These are phyloP conservation scores for Phoeniculus purpureus DNA, from an alignment of 2,797 vertebrate species.

Conservation along the genomic window DNA sequence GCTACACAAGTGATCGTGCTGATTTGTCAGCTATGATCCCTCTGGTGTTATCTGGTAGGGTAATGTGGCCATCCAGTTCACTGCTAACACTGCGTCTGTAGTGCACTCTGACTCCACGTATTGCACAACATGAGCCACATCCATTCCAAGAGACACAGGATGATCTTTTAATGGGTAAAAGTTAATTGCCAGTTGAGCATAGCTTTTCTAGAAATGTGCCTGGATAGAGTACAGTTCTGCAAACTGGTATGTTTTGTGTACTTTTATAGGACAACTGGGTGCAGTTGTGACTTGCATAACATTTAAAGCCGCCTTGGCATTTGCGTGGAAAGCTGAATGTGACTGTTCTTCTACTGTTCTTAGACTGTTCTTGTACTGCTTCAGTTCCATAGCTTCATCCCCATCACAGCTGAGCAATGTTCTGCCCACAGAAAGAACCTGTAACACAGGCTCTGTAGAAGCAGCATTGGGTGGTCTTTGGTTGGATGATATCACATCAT, in stretches of 20 bases:
- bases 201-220: background rate
- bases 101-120: background rate
- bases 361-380: background rate
- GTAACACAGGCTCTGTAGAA: background rate
- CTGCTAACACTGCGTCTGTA: background rate
- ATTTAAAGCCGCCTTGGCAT: background rate
- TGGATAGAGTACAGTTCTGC: background rate
- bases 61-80: background rate
- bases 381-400: background rate
- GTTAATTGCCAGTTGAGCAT: background rate
- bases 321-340: background rate
- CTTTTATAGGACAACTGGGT: background rate
- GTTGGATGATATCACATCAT: rapidly evolving
- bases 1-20: background rate
- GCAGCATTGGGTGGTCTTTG: background rate
- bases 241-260: background rate
- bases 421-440: background rate
- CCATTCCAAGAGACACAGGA: background rate
- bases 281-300: background rate
- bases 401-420: background rate
- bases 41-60: background rate
- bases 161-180: background rate
- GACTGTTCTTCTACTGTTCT: too few relatives aligned
- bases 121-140: rapidly evolving
- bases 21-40: background rate